A percentile compares a stretch with the other conserved stretches of the same genome.
phyloP scores from a whole-genome alignment of 2,797 vertebrate genomes.

The Arnoldichthys spilopterus region DNA sequence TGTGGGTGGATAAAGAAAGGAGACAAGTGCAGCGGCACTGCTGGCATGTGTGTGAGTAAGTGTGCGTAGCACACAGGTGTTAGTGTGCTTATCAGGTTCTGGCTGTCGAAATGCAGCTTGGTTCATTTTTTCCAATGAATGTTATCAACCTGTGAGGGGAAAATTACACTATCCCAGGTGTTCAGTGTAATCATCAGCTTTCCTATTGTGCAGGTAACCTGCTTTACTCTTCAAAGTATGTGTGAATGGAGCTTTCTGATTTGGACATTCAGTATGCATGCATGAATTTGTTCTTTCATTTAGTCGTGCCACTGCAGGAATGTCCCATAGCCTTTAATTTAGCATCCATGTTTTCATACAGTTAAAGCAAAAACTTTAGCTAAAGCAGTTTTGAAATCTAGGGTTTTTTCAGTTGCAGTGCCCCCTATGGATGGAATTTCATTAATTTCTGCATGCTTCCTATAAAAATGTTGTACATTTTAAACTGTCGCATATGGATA shows the following conservation, averaged over 20 bases:
- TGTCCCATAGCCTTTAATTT: too few species aligned
- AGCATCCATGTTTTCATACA: too few species aligned
- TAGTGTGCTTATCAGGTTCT: constrained; percentile 46
- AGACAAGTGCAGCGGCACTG: constrained; percentile 25
- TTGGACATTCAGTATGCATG: neutral
- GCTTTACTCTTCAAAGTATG: neutral
- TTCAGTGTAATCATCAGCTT: neutral
- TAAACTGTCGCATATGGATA: too few species aligned
- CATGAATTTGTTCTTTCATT: neutral
- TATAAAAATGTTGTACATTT: too few species aligned
- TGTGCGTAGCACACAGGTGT: constrained; percentile 25
- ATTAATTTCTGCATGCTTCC: too few species aligned
- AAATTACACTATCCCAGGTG: constrained; percentile 30
- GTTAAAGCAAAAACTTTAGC: too few species aligned
- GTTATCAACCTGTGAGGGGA: constrained; percentile 25
- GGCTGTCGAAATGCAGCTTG: constrained; percentile 44
- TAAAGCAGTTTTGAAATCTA: too few species aligned
- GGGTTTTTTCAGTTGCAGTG: too few species aligned
- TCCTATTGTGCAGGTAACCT: constrained; percentile 1
- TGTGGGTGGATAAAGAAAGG: constrained; percentile 51
- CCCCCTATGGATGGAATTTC: too few species aligned
- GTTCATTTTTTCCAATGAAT: constrained; percentile 35
- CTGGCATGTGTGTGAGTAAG: constrained; percentile 10
- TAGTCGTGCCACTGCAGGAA: neutral
- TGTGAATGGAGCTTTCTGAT: neutral